phyloP scores from a whole-genome alignment of 2,797 vertebrate genomes.

The Diceros bicornis region DNA sequence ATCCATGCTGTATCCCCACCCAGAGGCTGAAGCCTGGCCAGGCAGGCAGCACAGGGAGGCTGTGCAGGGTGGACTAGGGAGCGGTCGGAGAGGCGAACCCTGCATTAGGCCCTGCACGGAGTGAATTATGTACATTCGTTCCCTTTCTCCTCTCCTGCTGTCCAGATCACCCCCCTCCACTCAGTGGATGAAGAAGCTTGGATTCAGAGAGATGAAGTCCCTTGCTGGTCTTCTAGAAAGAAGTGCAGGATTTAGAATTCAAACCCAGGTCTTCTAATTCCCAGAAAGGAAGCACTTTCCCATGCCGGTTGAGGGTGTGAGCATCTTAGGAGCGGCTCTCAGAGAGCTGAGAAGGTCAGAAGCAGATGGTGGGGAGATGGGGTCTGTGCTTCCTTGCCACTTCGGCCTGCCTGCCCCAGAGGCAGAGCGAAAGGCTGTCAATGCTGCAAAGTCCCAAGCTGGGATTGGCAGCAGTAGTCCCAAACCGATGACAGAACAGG shows the following conservation, averaged over 20 bases:
- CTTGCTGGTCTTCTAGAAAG: not conserved
- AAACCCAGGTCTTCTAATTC: not conserved
- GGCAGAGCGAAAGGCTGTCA: not conserved
- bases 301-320: not conserved
- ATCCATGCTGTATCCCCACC: not conserved
- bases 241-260: not conserved
- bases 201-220: not conserved
- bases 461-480: not conserved
- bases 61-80: not conserved
- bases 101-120: not conserved
- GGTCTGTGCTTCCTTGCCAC: not conserved
- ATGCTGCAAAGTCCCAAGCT: not conserved
- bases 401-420: not conserved
- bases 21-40: not conserved
- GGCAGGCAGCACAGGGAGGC: not conserved
- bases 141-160: not conserved
- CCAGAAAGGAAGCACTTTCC: not conserved
- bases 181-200: not conserved
- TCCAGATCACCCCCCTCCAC: not conserved
- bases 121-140: not conserved
- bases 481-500: not conserved
- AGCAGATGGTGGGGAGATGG: not conserved
- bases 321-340: not conserved
- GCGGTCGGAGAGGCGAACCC: not conserved
- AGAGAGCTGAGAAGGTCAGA: not conserved